Evolutionary conservation across 2,113 vertebrate species (phyloP).

Genomic region (Carassius auratus): DNA sequence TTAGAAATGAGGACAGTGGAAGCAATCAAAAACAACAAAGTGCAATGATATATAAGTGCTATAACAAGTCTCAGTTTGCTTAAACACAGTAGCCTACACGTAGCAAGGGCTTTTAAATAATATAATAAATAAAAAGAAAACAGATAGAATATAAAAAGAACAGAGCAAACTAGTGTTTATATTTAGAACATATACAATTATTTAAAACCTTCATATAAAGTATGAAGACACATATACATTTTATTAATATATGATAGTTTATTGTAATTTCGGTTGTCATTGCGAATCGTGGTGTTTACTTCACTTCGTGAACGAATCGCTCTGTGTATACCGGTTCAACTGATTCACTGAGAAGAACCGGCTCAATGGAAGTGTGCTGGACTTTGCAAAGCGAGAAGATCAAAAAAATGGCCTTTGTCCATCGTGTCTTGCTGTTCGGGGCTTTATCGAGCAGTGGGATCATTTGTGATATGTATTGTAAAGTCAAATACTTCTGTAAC

Average conservation of each 20-base stretch:
- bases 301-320: too few relatives aligned
- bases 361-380: background rate
- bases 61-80: too few relatives aligned
- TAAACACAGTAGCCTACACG: too few relatives aligned
- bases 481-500: conserved; percentile 59
- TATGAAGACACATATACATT: background rate
- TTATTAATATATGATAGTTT: background rate
- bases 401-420: conserved; percentile 60
- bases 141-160: too few relatives aligned
- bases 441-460: conserved; percentile 57
- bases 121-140: too few relatives aligned
- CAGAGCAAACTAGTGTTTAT: too few relatives aligned
- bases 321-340: background rate
- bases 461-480: conserved; percentile 58
- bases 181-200: background rate
- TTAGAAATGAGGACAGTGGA: too few relatives aligned
- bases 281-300: too few relatives aligned
- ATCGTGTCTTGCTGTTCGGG: conserved; percentile 52
- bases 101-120: too few relatives aligned
- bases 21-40: too few relatives aligned
- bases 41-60: too few relatives aligned
- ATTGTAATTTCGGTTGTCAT: background rate
- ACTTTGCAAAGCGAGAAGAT: background rate
- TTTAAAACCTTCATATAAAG: background rate
- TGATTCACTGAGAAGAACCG: background rate